Conservation (phyloP, 2,797 vertebrate genomes). For the Acropternis orthonyx region DNA sequence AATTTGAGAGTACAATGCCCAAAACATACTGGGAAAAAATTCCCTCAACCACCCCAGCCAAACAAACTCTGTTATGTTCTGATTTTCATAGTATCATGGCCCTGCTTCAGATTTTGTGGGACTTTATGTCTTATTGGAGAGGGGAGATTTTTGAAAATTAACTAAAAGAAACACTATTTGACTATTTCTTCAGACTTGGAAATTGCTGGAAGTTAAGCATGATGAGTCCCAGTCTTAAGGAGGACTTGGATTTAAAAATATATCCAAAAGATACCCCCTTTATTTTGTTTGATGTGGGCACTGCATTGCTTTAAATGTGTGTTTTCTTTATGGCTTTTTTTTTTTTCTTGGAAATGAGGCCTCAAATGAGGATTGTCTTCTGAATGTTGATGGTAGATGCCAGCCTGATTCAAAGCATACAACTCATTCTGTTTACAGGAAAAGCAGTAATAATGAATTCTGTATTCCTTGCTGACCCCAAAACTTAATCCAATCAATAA, state of each 20-base stretch:
- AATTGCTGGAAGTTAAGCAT: not conserved
- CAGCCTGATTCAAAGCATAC: not conserved
- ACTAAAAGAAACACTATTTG: not conserved
- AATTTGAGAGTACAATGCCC: not conserved
- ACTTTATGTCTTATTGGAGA: not conserved
- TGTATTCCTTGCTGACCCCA: not conserved
- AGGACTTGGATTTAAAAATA: not conserved
- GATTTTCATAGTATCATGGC: not conserved
- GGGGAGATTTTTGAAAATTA: not conserved
- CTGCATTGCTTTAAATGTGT: not conserved
- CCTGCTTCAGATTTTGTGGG: not conserved
- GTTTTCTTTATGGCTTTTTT: not conserved
- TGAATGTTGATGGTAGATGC: not conserved
- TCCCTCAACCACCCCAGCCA: not conserved
- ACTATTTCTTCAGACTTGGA: not conserved
- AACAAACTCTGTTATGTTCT: not conserved
- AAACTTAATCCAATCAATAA: not conserved
- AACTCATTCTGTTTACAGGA: not conserved
- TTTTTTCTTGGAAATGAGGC: not conserved
- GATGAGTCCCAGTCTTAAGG: not conserved
- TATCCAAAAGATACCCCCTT: not conserved
- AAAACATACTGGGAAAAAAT: not conserved
- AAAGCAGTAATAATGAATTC: not conserved
- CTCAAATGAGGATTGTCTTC: not conserved
- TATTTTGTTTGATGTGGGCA: not conserved